These are phyloP conservation scores for Rallus crepitans DNA, from an alignment of 2,797 vertebrate genomes.

Conservation along the genomic window DNA sequence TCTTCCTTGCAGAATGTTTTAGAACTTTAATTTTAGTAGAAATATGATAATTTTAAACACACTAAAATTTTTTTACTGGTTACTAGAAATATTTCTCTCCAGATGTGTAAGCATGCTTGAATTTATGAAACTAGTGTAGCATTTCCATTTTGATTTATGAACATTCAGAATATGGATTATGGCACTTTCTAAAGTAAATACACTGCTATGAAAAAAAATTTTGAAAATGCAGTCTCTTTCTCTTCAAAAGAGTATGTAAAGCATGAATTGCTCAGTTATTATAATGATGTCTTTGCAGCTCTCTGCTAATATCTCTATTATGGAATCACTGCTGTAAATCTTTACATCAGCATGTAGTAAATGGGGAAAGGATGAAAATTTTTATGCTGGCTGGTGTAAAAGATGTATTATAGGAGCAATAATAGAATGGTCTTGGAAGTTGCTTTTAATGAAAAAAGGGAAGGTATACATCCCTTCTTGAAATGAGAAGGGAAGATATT, in stretches of 20 bases:
- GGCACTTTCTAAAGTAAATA: background rate
- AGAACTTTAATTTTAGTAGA: background rate
- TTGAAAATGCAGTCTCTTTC: rapidly evolving
- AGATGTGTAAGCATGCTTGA: background rate
- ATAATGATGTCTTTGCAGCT: background rate
- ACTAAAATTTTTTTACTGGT: background rate
- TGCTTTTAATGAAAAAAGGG: background rate
- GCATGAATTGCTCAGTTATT: background rate
- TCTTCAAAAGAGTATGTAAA: background rate
- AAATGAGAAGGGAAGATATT: background rate
- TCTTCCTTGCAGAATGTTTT: background rate
- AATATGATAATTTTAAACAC: background rate
- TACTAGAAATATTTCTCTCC: background rate
- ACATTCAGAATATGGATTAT: background rate
- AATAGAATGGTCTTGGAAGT: background rate
- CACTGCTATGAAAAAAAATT: background rate
- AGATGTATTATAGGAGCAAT: background rate
- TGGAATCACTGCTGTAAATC: background rate
- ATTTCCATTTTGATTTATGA: background rate
- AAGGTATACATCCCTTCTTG: background rate
- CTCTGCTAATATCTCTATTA: background rate
- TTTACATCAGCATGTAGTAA: background rate
- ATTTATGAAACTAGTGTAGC: background rate
- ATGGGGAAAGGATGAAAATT: background rate
- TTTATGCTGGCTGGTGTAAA: background rate